A percentile compares a stretch with the other conserved stretches of the same genome.
These are phyloP conservation scores for Crypturellus tataupa DNA, from an alignment of 2,797 vertebrate genomes.

Conservation along the genomic window DNA sequence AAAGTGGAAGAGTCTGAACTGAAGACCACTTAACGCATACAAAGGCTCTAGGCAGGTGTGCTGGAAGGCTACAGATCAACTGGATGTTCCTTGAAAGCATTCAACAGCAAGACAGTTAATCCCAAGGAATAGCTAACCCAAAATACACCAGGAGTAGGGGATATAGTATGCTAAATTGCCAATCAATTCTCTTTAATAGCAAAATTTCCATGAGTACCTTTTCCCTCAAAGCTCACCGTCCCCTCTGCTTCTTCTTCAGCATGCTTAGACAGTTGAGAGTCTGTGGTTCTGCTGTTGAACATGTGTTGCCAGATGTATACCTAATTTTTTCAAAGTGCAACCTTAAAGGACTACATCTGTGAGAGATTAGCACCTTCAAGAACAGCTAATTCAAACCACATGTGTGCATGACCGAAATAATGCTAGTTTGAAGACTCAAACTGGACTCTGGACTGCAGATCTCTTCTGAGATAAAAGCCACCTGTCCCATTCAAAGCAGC, in stretches of 20 bases:
- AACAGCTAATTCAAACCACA: slow-evolving; percentile 17
- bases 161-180: not conserved
- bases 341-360: not conserved
- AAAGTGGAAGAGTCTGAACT: not conserved
- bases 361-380: slow-evolving; percentile 5
- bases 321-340: not conserved
- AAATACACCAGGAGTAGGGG: not conserved
- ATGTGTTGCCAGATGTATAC: not conserved
- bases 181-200: not conserved
- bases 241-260: not conserved
- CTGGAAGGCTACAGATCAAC: not conserved
- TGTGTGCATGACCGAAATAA: not conserved
- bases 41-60: not conserved
- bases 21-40: not conserved
- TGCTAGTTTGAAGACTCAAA: not conserved
- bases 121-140: not conserved
- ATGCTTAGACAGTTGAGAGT: not conserved
- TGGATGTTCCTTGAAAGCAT: not conserved
- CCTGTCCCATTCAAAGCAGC: not conserved
- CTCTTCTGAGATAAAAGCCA: not conserved
- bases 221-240: not conserved
- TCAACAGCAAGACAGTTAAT: not conserved
- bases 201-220: not conserved
- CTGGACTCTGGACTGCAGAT: not conserved
- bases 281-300: not conserved